Evolutionary conservation across 1,140 invertebrate genomes (phyloP).

Genomic region (Sitophilus oryzae): DNA sequence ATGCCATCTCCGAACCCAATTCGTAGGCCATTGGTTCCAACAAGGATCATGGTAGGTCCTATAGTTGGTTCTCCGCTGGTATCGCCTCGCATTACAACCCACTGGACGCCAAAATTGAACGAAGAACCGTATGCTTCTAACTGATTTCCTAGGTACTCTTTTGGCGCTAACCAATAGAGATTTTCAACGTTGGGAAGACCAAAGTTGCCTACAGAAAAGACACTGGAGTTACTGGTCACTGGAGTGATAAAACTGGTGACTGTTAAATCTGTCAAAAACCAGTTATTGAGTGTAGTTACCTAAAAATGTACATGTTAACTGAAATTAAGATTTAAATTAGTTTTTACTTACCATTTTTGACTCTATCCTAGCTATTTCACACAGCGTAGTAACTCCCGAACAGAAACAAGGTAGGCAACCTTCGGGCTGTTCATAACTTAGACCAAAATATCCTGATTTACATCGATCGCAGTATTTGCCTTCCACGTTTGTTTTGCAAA

Average conservation of each 20-base stretch:
- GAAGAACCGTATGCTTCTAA: constrained; percentile 79
- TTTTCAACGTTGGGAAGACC: constrained; percentile 64
- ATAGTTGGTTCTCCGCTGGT: constrained; percentile 78
- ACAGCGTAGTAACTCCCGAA: constrained; percentile 74
- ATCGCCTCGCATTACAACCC: constrained; percentile 82
- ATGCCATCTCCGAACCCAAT: constrained; percentile 60
- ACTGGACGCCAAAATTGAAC: constrained; percentile 70
- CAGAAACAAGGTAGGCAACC: constrained; percentile 91
- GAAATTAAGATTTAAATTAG: too few species aligned
- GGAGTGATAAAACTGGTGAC: constrained; percentile 48
- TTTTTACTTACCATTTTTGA: constrained; percentile 51
- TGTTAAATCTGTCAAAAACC: constrained; percentile 59
- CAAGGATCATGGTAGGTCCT: constrained; percentile 79
- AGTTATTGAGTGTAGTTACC: constrained; percentile 56
- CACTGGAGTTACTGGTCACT: constrained; percentile 50
- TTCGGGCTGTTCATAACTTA: constrained; percentile 65
- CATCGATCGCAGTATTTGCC: constrained; percentile 78
- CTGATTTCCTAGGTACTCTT: constrained; percentile 66
- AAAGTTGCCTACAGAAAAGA: constrained; percentile 55
- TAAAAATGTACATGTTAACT: too few species aligned
- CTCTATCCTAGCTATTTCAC: constrained; percentile 56
- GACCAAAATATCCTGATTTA: constrained; percentile 75
- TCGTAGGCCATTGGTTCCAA: constrained; percentile 50
- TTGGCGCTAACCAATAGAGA: constrained; percentile 86
- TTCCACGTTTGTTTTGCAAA: constrained; percentile 79